Base-by-base conservation (phyloP, 2,888 invertebrate species). In the Xylota sylvarum region DNA sequence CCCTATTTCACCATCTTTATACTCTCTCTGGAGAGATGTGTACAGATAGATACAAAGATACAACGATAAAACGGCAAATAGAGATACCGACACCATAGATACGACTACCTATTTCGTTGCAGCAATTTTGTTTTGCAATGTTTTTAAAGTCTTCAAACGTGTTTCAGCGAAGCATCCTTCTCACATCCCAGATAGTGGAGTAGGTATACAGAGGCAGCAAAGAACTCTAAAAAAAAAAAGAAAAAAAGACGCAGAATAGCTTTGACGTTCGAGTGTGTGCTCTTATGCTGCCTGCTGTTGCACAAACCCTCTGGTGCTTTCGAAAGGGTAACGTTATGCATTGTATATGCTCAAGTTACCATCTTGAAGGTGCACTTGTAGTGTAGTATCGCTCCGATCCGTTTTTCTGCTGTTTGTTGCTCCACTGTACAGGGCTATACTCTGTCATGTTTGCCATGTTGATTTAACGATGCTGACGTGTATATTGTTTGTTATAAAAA, bases 401-500 rank as follows among this genome's bases (percentile, higher is more conserved):
- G 23, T 23, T 58, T 74, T 27, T 56, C 19, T 19, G 17, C 52
- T 46, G 52, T 46, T 70, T 64, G 40, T 17, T 79, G 62, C 43
- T 52, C 46, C 5, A 72, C 65, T 50, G 48, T 69, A 73, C n/a
- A n/a, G n/a, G n/a, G n/a, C n/a, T n/a, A n/a, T n/a, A n/a, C n/a
- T n/a, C 60, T 52, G 37, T 58, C 78, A 82, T 82, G 76, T 80
- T 65, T 73, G 55, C 79, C 62, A 69, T 72, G 81, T 85, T 78
- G 82, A 73, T 67, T 73, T 82, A 82, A 86, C 82, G 77, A 86
- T 73, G 72, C 69, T 77, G 77, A 72, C 67, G 77, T 73, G 82
- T 82, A 73, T 78, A 86, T 67, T 73, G 82, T 82, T 86, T 82
- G 62, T 48, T 43, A 82, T 86, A 77, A 77, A 86, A 81, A 82